These are phyloP conservation scores for Apodemia mormo DNA, from an alignment of 2,888 invertebrate species.

Conservation along the genomic window DNA sequence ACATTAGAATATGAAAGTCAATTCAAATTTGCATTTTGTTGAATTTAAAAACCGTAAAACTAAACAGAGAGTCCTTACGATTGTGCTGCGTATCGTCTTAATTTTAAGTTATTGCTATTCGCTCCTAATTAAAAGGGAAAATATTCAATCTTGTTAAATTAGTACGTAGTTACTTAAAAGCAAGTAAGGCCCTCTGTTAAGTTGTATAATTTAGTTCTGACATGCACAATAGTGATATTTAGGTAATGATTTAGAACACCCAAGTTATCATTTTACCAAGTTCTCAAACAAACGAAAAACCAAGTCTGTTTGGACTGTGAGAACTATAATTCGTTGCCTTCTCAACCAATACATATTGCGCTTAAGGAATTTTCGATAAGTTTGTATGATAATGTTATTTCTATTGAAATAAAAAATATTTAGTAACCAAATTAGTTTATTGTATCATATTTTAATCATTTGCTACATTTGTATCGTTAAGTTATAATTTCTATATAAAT, in stretches of 20 bases:
- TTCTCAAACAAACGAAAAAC: no score
- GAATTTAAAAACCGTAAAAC: background rate
- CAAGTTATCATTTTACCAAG: background rate
- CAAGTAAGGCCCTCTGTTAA: background rate
- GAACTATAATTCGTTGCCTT: background rate
- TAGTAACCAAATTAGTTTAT: background rate
- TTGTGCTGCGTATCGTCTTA: background rate
- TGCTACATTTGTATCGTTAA: background rate
- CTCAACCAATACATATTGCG: background rate
- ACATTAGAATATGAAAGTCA: no score
- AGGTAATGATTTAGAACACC: background rate
- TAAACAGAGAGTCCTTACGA: background rate
- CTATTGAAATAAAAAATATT: no score
- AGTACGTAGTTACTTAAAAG: background rate
- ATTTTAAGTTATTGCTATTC: background rate
- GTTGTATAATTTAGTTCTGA: background rate
- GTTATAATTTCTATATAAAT: conserved; percentile 5
- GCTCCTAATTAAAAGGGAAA: background rate
- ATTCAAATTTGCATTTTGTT: background rate
- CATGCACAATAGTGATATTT: background rate
- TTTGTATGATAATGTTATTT: no score
- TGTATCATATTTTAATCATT: background rate
- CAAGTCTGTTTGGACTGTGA: no score
- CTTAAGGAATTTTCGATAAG: no score
- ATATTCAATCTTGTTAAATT: background rate